Conservation (phyloP, 2,888 invertebrate species). For the Tenthredo livida region DNA sequence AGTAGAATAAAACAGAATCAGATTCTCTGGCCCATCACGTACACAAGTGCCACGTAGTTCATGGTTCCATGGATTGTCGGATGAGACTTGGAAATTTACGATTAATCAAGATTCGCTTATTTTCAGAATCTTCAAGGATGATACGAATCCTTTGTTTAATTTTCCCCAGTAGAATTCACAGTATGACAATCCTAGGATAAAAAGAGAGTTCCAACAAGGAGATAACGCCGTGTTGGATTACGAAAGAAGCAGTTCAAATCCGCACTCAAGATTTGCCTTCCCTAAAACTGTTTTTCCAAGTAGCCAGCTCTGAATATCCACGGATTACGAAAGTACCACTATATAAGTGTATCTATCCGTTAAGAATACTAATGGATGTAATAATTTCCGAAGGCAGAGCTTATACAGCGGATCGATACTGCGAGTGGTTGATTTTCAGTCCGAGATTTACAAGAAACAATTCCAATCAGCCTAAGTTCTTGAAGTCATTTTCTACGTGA, state of each 20-base stretch:
- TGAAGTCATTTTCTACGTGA: background rate
- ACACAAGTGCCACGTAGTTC: background rate
- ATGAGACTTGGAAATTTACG: background rate
- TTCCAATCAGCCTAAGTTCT: background rate
- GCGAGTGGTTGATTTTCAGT: background rate
- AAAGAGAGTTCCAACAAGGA: background rate
- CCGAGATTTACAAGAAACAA: background rate
- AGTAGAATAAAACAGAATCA: background rate
- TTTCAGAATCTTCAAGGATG: background rate
- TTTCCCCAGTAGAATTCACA: background rate
- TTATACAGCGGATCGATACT: background rate
- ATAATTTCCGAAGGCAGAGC: background rate
- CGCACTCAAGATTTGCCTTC: conserved; percentile 23
- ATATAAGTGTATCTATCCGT: background rate
- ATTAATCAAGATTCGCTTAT: background rate
- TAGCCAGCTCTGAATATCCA: background rate
- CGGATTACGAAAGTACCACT: conserved; percentile 20
- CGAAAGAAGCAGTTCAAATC: conserved; percentile 4
- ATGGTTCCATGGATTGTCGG: background rate
- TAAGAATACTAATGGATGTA: background rate
- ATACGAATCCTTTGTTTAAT: background rate
- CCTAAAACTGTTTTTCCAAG: conserved; percentile 18
- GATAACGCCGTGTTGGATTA: background rate
- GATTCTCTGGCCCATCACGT: conserved; percentile 8
- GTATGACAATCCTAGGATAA: conserved; percentile 8